Percentiles rank a stretch among this genome's conserved stretches.
Conservation (phyloP, 1,140 invertebrate genomes). For the Brachionus sp. region DNA sequence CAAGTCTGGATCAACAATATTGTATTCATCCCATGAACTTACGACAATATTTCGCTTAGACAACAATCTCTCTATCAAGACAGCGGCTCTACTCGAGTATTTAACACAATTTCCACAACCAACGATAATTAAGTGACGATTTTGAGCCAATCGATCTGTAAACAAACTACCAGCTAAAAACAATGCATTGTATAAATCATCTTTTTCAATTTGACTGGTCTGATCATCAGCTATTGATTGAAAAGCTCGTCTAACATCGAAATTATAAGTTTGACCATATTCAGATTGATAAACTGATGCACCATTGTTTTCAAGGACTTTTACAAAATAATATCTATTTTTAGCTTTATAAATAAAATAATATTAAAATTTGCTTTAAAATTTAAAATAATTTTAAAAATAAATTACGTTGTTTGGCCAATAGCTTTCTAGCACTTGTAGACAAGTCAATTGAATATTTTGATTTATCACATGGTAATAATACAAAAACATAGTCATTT, state of each 20-base stretch:
- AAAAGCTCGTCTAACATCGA: constrained; percentile 17
- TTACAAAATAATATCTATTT: constrained; percentile 37
- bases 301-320: constrained; percentile 12
- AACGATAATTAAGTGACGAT: constrained; percentile 25
- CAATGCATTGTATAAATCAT: constrained; percentile 8
- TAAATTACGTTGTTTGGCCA: neutral
- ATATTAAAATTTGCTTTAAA: neutral
- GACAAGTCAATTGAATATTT: constrained; percentile 18
- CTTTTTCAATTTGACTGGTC: neutral
- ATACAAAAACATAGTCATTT: constrained; percentile 30
- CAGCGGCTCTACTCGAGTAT: neutral
- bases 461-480: constrained; percentile 33
- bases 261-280: constrained; percentile 9
- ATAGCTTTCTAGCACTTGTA: neutral
- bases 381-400: neutral
- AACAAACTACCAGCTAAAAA: constrained; percentile 29
- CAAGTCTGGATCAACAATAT: neutral
- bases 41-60: constrained; percentile 26
- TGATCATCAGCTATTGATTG: constrained; percentile 2
- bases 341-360: neutral
- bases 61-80: neutral
- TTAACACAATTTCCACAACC: constrained; percentile 29
- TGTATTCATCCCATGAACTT: constrained; percentile 37
- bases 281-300: constrained; percentile 39
- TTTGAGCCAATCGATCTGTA: constrained; percentile 21